A percentile compares a stretch with the other conserved stretches of the same genome.
phyloP scores from a whole-genome alignment of 2,888 invertebrate species.

The Andrena marginata region DNA sequence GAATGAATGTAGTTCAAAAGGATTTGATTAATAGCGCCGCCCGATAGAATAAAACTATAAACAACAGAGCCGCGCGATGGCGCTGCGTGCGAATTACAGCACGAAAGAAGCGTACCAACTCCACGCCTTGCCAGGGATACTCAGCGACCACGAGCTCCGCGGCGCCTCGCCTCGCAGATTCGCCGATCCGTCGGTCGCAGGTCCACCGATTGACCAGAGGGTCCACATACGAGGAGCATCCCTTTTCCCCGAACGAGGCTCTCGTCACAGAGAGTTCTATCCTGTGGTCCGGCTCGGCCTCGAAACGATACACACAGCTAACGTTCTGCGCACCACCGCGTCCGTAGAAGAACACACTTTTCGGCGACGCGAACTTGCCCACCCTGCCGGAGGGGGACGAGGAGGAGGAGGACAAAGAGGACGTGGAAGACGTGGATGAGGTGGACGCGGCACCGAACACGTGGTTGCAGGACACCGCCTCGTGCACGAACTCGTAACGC shows the following conservation, averaged over 20 bases:
- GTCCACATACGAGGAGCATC: conserved; percentile 89
- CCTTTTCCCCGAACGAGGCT: conserved; percentile 90
- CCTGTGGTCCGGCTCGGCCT: conserved; percentile 89
- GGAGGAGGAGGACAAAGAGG: conserved; percentile 68
- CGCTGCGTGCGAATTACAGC: too few species aligned
- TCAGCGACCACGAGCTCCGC: conserved; percentile 79
- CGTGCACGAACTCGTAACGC: conserved; percentile 93
- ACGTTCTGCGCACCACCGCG: conserved; percentile 92
- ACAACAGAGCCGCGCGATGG: too few species aligned
- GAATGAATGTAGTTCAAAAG: too few species aligned
- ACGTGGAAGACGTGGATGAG: conserved; percentile 66
- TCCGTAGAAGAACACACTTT: conserved; percentile 93
- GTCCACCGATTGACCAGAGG: conserved; percentile 89
- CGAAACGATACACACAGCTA: conserved; percentile 91
- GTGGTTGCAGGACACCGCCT: conserved; percentile 81
- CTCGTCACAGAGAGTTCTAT: conserved; percentile 90
- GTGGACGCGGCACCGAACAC: conserved; percentile 80
- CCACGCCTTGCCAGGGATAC: conserved; percentile 85
- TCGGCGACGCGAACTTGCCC: conserved; percentile 91
- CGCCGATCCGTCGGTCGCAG: conserved; percentile 86
- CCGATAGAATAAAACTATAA: too few species aligned
- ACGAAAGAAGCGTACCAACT: conserved; percentile 84
- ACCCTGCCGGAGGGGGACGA: conserved; percentile 72
- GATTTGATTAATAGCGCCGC: too few species aligned
- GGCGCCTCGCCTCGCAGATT: conserved; percentile 61